Evolutionary conservation across 1,140 invertebrate species (phyloP), one percentile per base, ranked within the genome.

Genomic region (Dufourea novaeangliae): DNA sequence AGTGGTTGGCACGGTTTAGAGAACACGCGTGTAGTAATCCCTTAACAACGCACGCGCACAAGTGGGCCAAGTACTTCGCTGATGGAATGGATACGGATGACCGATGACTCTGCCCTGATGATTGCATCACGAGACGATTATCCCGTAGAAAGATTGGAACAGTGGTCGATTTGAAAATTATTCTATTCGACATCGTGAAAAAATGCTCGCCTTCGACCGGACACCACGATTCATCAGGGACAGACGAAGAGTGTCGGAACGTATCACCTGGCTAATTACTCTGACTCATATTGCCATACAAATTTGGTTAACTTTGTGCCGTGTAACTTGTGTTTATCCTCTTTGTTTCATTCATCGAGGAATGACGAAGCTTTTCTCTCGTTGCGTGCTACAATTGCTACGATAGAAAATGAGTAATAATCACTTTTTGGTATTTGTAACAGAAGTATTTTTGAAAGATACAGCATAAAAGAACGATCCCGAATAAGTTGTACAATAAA

Each of bases 61-160:
- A 89, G 86, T 91, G 90, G 90, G 91, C 91, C 91, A 92, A 92
- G 91, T 91, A 91, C 88, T 92, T 82, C 41, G 80, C 71, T 80
- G 62, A 50, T 57, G 70, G 68, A 83, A 68, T 71, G 79, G 83
- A 89, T 89, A 67, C n/a, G n/a, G 84, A 78, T 79, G 83, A 86
- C 66, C 87, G 89, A 90, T 90, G 90, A 90, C 87, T 90, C 86
- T 86, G 71, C 74, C n/a, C 46, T 32, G 25, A n/a, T n/a, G 1
- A 41, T 87, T 89, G 82, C 88, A 85, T 87, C 86, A 89, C 37
- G 12, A 39, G 11, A 3, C 29, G 56, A 75, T 74, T 79, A 80
- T 66, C 14, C 61, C 59, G 22, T 41, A 74, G 20, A 57, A 14
- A 20, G 61, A 66, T 81, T 44, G 34, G 41, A 41, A 62, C 32